Percentiles rank a stretch among this genome's conserved stretches.
Evolutionary conservation across 1,140 invertebrate genomes (phyloP).

Genomic region (Leptestheria dahalacensis): DNA sequence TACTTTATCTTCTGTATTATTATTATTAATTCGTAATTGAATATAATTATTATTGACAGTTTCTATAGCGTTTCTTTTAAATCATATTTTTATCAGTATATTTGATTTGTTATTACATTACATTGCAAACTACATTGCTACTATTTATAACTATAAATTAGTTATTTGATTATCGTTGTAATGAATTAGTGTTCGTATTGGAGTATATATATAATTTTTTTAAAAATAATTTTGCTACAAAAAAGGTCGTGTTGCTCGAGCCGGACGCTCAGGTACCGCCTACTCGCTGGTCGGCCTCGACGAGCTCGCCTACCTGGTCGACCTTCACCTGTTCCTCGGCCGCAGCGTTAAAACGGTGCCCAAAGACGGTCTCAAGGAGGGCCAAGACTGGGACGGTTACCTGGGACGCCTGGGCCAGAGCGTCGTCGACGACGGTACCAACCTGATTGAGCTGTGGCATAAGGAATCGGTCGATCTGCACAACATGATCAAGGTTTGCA

Average conservation of each 20-base stretch:
- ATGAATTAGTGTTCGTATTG: no score
- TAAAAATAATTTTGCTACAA: no score
- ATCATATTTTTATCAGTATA: no score
- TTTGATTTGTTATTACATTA: no score
- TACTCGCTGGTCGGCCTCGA: conserved; percentile 77
- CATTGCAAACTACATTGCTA: no score
- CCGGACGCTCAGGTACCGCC: conserved; percentile 74
- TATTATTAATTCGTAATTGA: no score
- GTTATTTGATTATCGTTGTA: no score
- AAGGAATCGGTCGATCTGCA: conserved; percentile 56
- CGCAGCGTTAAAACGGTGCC: conserved; percentile 46
- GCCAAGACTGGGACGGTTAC: conserved; percentile 29
- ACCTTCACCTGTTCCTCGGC: conserved; percentile 87
- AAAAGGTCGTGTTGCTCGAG: conserved; percentile 91
- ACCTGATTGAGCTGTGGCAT: conserved; percentile 60
- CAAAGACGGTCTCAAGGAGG: conserved; percentile 20
- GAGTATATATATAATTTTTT: no score
- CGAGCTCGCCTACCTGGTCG: conserved; percentile 80
- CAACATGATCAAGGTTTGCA: conserved; percentile 56
- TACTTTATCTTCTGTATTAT: no score
- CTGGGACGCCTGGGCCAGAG: conserved; percentile 66
- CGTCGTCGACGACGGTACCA: conserved; percentile 65
- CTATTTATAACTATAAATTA: no score
- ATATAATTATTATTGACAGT: no score
- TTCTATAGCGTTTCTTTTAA: no score